phyloP scores from a whole-genome alignment of 2,113 vertebrate genomes.

The Hydrolagus affinis region DNA sequence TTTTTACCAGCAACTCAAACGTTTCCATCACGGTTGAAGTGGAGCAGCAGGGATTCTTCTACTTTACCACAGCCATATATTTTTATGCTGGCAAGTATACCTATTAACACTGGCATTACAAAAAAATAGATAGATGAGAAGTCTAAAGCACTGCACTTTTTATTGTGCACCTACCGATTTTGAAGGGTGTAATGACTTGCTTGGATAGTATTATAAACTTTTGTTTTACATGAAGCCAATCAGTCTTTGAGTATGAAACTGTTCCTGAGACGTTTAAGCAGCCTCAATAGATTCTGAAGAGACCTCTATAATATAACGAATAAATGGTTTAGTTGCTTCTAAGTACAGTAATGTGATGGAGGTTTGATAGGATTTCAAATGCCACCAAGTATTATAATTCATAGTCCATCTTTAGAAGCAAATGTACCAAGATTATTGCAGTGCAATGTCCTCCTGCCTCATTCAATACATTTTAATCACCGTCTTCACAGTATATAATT shows the following conservation, averaged over 20 bases:
- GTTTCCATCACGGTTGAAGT: constrained; percentile 24
- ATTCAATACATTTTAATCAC: background rate
- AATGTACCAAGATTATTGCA: constrained; percentile 4
- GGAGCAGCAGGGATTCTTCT: constrained; percentile 18
- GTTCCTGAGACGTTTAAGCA: background rate
- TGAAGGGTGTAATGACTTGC: constrained; percentile 31
- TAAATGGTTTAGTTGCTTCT: background rate
- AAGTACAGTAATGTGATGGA: constrained; percentile 1
- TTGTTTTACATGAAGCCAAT: constrained; percentile 32
- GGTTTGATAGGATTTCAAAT: background rate
- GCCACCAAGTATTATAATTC: constrained; percentile 15
- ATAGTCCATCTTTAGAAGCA: constrained; percentile 1
- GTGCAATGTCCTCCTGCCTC: background rate
- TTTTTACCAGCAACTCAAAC: constrained; percentile 26
- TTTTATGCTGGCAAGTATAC: constrained; percentile 25
- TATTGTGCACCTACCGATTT: constrained; percentile 15
- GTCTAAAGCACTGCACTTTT: constrained; percentile 23
- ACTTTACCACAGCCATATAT: constrained; percentile 15
- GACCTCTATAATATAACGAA: background rate
- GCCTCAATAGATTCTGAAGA: background rate
- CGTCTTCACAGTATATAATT: constrained; percentile 58
- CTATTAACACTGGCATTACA: constrained; percentile 24
- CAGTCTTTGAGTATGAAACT: constrained; percentile 19
- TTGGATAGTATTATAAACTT: constrained; percentile 31
- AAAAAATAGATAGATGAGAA: constrained; percentile 14